Evolutionary conservation across 2,113 vertebrate genomes (phyloP).

Genomic region (Strix uralensis): DNA sequence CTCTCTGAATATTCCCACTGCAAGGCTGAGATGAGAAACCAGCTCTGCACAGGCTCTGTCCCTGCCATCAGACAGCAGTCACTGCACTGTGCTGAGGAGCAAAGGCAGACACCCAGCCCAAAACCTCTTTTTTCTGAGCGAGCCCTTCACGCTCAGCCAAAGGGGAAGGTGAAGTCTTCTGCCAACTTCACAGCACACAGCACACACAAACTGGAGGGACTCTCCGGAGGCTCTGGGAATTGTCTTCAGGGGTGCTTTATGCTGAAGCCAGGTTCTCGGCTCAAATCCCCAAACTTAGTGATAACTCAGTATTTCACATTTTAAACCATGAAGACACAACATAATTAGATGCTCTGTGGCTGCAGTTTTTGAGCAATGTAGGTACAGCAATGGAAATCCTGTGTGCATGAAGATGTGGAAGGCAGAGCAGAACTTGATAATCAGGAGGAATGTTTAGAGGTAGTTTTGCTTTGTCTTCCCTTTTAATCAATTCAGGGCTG

Average conservation of each 20-base stretch:
- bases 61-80: background rate
- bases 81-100: rapidly evolving
- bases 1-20: background rate
- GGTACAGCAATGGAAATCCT: background rate
- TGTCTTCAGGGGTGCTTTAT: rapidly evolving
- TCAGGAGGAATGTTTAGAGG: background rate
- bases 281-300: background rate
- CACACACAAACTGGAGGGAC: background rate
- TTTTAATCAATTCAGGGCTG: background rate
- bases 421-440: background rate
- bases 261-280: background rate
- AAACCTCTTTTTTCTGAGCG: background rate
- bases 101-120: background rate
- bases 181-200: background rate
- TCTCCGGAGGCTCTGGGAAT: background rate
- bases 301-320: background rate
- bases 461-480: background rate
- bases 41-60: background rate
- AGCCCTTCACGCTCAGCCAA: background rate
- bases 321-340: background rate
- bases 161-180: background rate
- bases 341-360: background rate
- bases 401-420: background rate
- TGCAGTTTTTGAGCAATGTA: background rate
- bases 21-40: background rate